Evolutionary conservation across 2,797 vertebrate species (phyloP), one percentile per base, ranked within the genome.

Genomic region (Myoxocephalus aenaeus): DNA sequence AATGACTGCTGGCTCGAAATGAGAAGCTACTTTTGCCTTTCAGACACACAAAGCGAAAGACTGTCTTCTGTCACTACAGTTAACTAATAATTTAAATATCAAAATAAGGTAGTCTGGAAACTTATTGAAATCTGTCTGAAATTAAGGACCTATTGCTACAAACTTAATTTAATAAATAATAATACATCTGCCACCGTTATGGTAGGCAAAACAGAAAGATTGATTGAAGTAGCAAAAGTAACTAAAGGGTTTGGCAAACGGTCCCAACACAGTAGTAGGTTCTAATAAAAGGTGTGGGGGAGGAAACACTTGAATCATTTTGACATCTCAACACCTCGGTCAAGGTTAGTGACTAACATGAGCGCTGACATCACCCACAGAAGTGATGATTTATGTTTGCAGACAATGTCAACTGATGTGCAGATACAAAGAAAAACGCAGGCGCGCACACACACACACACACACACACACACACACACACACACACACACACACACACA

Each of bases 341-440:
- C 74, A 87, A 84, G 85, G 85, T 85, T 67, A 75, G 54, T 66
- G 69, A 53, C 67, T 48, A 57, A 80, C 75, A 59, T 50, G 22
- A 72, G 73, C 0, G 27, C 63, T 75, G 87, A 78, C 73, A 71
- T 84, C 80, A 85, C 50, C 59, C 20, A 58, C 17, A 40, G 57
- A 6, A 7, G 58, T 72, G 15, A 42, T 42, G 64, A 83, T 77
- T 78, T 69, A 85, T 76, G 69, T 65, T 62, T 40, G 68, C 56
- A 62, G 78, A 77, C 51, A 44, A 18, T 65, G 80, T 73, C 57
- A 42, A 48, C 18, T 38, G 57, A 69, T 44, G 44, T 48, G 51
- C 27, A 50, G 29, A 48, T 34, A 63, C 27, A 63, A 9, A 22
- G 6, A 40, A 1, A 62, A 12, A 59, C 17, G 36, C 18, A 13